Conservation (phyloP, 2,888 invertebrate genomes). For the Blera fallax region DNA sequence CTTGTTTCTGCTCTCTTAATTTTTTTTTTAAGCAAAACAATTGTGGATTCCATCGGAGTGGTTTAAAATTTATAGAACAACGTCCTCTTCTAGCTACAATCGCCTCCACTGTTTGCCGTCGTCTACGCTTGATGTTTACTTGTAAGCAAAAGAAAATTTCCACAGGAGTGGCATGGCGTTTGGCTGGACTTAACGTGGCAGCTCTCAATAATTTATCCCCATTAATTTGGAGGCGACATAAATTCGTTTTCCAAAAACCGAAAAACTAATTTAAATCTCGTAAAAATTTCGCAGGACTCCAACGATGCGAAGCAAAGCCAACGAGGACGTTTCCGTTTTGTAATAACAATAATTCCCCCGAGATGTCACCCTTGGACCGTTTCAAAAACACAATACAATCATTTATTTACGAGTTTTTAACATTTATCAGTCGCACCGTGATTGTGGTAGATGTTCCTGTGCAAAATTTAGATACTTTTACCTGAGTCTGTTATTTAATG, state of each 20-base stretch:
- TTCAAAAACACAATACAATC: slow-evolving; percentile 42
- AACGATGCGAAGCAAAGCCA: not conserved
- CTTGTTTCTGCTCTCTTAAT: no score
- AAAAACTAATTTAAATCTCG: slow-evolving; percentile 54
- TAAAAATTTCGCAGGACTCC: slow-evolving; percentile 31
- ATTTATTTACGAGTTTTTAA: slow-evolving; percentile 57
- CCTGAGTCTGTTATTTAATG: slow-evolving; percentile 10
- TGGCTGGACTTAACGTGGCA: not conserved
- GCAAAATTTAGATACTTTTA: slow-evolving; percentile 1
- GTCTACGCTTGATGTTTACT: slow-evolving; percentile 16
- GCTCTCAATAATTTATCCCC: slow-evolving; percentile 25
- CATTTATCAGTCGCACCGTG: slow-evolving; percentile 20
- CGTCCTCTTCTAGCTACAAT: not conserved
- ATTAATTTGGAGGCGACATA: slow-evolving; percentile 17
- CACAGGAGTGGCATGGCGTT: not conserved
- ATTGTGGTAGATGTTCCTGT: slow-evolving; percentile 9
- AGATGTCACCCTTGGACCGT: slow-evolving; percentile 19
- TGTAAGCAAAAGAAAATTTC: slow-evolving; percentile 53
- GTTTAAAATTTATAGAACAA: not conserved
- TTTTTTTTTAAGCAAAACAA: no score
- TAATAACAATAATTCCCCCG: slow-evolving; percentile 8
- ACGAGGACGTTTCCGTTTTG: not conserved
- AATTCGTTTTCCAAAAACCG: not conserved
- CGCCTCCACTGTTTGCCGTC: not conserved
- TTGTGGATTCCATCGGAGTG: no score